Conservation (phyloP, 2,797 vertebrate species). For the Anisognathus igniventris region DNA sequence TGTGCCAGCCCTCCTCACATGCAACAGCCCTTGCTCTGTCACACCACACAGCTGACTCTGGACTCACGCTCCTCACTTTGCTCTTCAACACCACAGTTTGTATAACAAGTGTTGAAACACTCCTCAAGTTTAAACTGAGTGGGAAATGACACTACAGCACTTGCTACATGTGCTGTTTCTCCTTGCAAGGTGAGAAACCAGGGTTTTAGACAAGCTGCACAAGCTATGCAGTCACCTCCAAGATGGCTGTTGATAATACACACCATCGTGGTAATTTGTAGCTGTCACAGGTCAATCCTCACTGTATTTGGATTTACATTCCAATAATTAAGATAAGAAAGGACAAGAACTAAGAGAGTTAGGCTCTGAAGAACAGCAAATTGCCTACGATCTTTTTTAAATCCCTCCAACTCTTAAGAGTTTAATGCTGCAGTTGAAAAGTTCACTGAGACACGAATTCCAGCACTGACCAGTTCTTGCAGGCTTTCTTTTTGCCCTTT, state of each 20-base stretch:
- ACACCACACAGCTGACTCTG: neutral
- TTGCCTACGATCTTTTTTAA: neutral
- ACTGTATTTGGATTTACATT: neutral
- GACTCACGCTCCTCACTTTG: neutral
- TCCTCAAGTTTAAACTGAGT: neutral
- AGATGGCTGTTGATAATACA: neutral
- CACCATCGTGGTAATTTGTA: fast-evolving
- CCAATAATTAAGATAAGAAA: neutral
- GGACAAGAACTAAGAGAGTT: neutral
- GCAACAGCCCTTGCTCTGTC: fast-evolving
- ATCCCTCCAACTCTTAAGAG: neutral
- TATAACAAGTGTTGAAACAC: neutral
- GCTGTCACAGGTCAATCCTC: neutral
- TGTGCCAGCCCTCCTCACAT: neutral
- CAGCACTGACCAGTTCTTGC: conserved; percentile 90
- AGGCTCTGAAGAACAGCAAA: neutral
- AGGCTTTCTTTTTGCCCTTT: conserved; percentile 85
- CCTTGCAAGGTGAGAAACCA: neutral
- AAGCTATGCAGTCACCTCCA: neutral
- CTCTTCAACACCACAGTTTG: neutral
- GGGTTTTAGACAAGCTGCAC: neutral
- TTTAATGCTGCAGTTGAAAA: neutral
- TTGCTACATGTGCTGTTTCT: neutral
- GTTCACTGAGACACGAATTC: fast-evolving
- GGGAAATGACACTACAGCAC: neutral